Conservation (phyloP, 2,113 vertebrate genomes). For the Phalacrocorax brasilianus region DNA sequence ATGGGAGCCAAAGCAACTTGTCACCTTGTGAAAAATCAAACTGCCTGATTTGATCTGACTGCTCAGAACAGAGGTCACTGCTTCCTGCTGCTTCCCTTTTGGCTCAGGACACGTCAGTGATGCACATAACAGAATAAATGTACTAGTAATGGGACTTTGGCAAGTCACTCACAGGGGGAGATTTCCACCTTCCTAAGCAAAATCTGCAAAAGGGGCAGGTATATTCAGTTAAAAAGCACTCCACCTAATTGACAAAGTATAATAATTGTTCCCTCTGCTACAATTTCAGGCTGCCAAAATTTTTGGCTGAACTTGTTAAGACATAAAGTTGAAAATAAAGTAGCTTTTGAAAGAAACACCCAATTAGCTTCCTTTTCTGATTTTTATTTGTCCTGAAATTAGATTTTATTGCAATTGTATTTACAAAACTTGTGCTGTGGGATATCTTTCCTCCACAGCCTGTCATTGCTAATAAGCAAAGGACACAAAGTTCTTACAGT, state of each 20-base stretch:
- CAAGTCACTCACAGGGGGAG: not conserved
- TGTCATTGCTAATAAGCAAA: conserved; percentile 53
- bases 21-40: conserved; percentile 3
- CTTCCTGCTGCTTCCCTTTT: conserved; percentile 13
- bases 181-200: not conserved
- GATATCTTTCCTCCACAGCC: not conserved
- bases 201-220: not conserved
- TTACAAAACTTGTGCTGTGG: conserved; percentile 9
- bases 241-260: not conserved
- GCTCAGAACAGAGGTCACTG: not conserved
- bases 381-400: conserved; percentile 16
- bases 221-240: not conserved
- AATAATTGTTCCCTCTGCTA: not conserved
- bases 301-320: not conserved
- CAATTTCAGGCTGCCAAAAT: not conserved
- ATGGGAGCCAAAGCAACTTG: not conserved
- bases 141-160: not conserved
- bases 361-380: not conserved
- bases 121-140: not conserved
- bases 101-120: not conserved
- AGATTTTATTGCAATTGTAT: not conserved
- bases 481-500: not conserved
- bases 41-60: not conserved
- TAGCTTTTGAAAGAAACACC: not conserved
- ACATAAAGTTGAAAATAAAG: not conserved